Base-by-base conservation (phyloP, 1,140 invertebrate species). In the Tigriopus japonicus region DNA sequence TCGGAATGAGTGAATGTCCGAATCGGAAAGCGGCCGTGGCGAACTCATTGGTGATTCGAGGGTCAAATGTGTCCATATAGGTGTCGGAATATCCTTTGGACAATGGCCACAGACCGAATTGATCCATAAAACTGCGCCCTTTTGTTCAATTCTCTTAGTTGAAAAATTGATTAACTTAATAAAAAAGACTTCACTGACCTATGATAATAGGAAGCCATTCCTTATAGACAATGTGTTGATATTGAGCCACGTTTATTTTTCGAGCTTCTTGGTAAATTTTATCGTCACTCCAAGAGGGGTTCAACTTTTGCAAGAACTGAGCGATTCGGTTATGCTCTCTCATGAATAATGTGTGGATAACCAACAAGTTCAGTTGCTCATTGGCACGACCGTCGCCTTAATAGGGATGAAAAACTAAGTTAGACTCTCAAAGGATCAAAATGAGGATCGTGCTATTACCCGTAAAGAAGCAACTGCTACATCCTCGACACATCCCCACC, bases 261-360 rank as follows among this genome's bases (percentile, higher is more conserved):
- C 69, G 62, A 7, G 70, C 60, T 59, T 70, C 69, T 58, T 70
- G 62, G 56, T 63, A 71, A 12, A 70, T 35, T 15, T 42, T 64
- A 62, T 77, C 73, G n/a, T 75, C 75, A 63, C 71, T 69, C 76
- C 75, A 76, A 61, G 70, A 66, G 0, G 70, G 71, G 64, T 77
- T 76, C 19, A 74, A 59, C 19, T 63, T 56, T 17, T 64, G 58
- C 0, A 77, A 71, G 40, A 69, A 71, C 42, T 79, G 77, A 0
- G 90, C 89, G 17, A 96, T 75, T 45, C 86, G 76, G 70, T 97
- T 97, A 69, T 97, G 92, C 69, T 95, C 86, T 62, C 93, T 62
- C 52, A 74, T 75, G 49, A 88, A 76, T 3, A 94, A 69, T 0
- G 86, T 83, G 65, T 96, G 91, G 0, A 95, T 71, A 7, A 71